Conservation (phyloP, 2,113 vertebrate species). For the Xenus cinereus region DNA sequence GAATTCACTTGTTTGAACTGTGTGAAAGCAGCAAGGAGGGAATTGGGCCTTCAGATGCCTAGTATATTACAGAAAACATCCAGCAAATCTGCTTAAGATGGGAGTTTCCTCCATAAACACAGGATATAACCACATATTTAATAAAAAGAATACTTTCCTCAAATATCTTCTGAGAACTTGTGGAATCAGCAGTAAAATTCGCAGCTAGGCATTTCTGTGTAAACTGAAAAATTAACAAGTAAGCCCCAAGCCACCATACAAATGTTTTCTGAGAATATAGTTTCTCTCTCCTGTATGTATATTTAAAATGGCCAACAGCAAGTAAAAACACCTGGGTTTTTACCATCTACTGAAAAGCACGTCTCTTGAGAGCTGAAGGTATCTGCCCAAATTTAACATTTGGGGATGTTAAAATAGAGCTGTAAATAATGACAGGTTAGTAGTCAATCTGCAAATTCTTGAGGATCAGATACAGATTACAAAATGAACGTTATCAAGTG, state of each 20-base stretch:
- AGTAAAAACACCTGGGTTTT: background rate
- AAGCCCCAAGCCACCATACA: background rate
- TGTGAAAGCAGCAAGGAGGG: background rate
- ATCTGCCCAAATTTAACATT: background rate
- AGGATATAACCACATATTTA: background rate
- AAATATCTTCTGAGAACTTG: background rate
- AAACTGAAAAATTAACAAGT: background rate
- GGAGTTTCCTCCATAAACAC: background rate
- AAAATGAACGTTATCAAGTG: background rate
- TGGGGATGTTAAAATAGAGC: background rate
- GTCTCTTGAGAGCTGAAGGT: background rate
- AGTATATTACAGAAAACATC: background rate
- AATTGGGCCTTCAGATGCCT: background rate
- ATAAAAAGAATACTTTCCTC: background rate
- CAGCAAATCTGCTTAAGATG: background rate
- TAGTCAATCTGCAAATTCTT: background rate
- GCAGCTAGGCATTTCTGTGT: background rate
- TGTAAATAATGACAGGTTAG: background rate
- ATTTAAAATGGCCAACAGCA: background rate
- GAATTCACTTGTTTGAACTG: background rate
- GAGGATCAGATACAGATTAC: background rate
- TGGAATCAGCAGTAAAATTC: background rate
- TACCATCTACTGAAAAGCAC: background rate
- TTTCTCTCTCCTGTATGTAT: background rate
- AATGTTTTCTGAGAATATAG: background rate